Conservation (phyloP, 2,888 invertebrate genomes). For the Ormyrus nitidulus region DNA sequence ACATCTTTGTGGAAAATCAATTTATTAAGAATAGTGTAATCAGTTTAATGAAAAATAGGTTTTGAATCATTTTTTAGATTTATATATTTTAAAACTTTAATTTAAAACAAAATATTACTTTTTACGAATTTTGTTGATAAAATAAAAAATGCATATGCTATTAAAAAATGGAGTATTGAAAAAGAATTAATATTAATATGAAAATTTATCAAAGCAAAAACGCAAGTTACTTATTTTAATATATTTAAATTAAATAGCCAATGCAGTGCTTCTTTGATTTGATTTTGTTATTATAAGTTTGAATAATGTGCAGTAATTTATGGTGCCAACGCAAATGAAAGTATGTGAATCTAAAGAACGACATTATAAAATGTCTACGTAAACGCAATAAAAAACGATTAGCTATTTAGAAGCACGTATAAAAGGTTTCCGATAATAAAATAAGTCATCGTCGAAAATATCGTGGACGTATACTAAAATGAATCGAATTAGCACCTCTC, state of each 20-base stretch:
- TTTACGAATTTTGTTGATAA: too few species aligned
- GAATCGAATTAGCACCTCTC: conserved; percentile 43
- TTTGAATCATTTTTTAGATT: too few species aligned
- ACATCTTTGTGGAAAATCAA: too few species aligned
- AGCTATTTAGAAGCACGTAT: not conserved
- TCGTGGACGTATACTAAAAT: not conserved
- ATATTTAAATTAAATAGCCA: not conserved
- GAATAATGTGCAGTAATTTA: conserved; percentile 4
- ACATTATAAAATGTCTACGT: conserved; percentile 1
- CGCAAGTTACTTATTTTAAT: conserved; percentile 2
- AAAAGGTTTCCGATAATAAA: conserved; percentile 24
- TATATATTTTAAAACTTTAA: too few species aligned
- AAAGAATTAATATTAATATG: not conserved
- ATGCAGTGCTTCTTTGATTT: too few species aligned
- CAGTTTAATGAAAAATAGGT: too few species aligned
- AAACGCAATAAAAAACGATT: conserved; percentile 41
- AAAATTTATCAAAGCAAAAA: conserved; percentile 11
- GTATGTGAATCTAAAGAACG: conserved; percentile 24
- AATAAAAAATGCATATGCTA: too few species aligned
- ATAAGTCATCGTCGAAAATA: conserved; percentile 44
- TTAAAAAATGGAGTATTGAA: not conserved
- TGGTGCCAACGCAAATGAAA: conserved; percentile 20
- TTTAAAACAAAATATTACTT: too few species aligned
- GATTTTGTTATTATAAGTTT: not conserved
- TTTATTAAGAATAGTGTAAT: too few species aligned